phyloP scores from a whole-genome alignment of 2,888 invertebrate genomes.

The Rhaphigaster nebulosa region DNA sequence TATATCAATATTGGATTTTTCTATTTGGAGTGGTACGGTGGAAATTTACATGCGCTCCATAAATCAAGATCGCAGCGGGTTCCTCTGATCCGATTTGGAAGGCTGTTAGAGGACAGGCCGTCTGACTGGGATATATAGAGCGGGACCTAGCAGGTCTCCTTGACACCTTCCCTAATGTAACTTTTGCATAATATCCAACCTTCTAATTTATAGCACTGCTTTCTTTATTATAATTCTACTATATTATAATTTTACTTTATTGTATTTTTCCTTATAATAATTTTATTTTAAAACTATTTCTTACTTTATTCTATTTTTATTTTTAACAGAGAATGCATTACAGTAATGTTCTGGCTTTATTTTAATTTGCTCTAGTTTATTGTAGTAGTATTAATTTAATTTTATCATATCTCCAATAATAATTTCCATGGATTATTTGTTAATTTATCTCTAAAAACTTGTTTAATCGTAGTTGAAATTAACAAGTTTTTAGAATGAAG shows the following conservation, averaged over 20 bases:
- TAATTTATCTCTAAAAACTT: no score
- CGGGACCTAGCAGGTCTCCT: neutral
- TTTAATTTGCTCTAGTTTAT: no score
- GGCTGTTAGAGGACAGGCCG: neutral
- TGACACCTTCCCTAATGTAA: slow-evolving; percentile 6
- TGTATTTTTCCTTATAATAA: neutral
- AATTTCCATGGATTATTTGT: no score
- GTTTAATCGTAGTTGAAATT: no score
- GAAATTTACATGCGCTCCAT: neutral
- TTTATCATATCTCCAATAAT: no score
- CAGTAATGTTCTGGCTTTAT: no score
- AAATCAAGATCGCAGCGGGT: neutral
- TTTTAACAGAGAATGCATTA: no score
- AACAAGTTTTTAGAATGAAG: no score
- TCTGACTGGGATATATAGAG: slow-evolving; percentile 26
- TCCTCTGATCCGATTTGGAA: slow-evolving; percentile 17
- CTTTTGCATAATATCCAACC: neutral
- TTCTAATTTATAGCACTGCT: slow-evolving; percentile 1
- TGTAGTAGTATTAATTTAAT: no score
- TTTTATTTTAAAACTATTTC: neutral
- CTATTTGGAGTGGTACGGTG: neutral
- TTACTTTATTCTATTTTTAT: no score
- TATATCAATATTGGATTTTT: neutral
- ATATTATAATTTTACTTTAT: neutral
- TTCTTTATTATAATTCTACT: no score